These are phyloP conservation scores for Sardina pilchardus DNA, from an alignment of 2,113 vertebrate species.

Conservation along the genomic window DNA sequence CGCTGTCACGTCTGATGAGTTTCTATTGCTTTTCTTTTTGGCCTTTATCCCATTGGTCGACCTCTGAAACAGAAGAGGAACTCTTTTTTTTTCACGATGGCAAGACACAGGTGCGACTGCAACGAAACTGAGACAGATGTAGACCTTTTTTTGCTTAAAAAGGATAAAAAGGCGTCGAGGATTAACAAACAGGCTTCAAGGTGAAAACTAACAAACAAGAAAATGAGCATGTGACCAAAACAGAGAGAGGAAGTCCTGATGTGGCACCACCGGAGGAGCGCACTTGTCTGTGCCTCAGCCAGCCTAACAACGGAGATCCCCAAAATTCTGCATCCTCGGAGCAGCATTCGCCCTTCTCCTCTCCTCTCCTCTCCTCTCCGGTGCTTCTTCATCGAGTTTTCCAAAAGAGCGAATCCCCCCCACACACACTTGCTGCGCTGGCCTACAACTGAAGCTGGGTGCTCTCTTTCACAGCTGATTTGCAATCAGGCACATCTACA, in stretches of 20 bases:
- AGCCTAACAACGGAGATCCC: neutral
- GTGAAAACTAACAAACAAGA: conserved; percentile 14
- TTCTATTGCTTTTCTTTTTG: conserved; percentile 44
- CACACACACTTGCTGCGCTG: conserved; percentile 12
- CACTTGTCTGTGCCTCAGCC: conserved; percentile 30
- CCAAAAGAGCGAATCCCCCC: neutral
- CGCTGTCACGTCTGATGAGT: conserved; percentile 64
- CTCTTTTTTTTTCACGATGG: neutral
- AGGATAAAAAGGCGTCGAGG: neutral
- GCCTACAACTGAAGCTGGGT: conserved; percentile 60
- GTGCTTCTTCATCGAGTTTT: conserved; percentile 27
- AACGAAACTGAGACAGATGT: neutral
- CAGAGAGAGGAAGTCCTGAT: conserved; percentile 12
- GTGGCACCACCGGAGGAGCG: neutral
- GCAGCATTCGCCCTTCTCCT: neutral
- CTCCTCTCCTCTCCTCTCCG: conserved; percentile 54
- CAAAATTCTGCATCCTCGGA: neutral
- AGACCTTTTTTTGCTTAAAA: neutral
- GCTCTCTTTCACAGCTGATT: conserved; percentile 43
- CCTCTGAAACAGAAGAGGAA: conserved; percentile 4
- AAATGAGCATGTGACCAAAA: conserved; percentile 32
- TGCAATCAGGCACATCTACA: neutral
- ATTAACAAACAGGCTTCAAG: neutral
- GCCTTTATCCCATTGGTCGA: neutral
- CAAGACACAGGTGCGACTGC: conserved; percentile 4